Conservation (phyloP, 2,888 invertebrate genomes). For the Philopedon plagiatum region DNA sequence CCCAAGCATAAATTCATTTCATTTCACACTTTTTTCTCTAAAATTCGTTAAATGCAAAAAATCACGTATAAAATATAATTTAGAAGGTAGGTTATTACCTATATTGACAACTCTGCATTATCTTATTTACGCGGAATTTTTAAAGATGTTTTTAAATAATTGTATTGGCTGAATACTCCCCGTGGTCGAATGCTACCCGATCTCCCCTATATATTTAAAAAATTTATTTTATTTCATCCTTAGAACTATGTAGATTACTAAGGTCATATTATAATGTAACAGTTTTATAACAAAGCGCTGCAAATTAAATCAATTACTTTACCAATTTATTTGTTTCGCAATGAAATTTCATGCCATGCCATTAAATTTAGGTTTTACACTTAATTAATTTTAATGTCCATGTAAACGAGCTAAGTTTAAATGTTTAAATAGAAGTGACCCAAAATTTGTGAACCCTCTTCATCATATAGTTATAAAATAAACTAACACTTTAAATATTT, state of each 20-base stretch:
- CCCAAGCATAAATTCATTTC: too few species aligned
- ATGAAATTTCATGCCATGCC: background rate
- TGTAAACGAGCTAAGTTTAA: background rate
- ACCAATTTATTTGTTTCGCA: conserved; percentile 3
- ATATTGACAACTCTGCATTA: too few species aligned
- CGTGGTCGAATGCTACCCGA: too few species aligned
- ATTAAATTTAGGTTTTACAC: conserved; percentile 6
- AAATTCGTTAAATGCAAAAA: too few species aligned
- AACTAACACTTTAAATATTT: background rate
- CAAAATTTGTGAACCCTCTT: background rate
- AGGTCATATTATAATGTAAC: background rate
- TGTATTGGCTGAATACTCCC: too few species aligned
- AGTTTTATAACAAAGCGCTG: background rate
- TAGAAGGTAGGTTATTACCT: too few species aligned
- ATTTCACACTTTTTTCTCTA: too few species aligned
- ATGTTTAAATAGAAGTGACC: conserved; percentile 13
- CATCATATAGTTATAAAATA: conserved; percentile 4
- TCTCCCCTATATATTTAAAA: background rate
- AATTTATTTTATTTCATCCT: background rate
- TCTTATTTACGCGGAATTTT: too few species aligned
- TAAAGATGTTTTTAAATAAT: too few species aligned
- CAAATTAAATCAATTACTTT: conserved; percentile 4
- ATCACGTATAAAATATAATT: too few species aligned
- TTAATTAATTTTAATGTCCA: background rate
- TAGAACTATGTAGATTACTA: background rate